A percentile compares a stretch with the other conserved stretches of the same genome.
phyloP scores from a whole-genome alignment of 1,140 invertebrate genomes.

The Listronotus oregonensis region DNA sequence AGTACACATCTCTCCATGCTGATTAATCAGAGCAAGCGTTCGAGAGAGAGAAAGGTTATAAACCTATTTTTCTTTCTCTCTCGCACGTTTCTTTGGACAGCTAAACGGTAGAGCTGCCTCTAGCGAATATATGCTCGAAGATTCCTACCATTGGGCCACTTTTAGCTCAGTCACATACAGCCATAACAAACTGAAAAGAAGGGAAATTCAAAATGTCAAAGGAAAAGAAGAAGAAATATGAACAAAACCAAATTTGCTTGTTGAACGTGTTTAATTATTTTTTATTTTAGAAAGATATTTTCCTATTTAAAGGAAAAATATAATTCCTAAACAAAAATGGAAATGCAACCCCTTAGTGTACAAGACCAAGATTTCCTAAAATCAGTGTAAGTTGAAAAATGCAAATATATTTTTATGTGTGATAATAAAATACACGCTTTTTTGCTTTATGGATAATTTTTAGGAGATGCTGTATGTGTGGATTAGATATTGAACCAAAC shows the following conservation, averaged over 20 bases:
- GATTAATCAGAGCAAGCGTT: no score
- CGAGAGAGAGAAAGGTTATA: no score
- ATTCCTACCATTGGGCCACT: no score
- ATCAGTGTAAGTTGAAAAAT: neutral
- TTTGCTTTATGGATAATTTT: neutral
- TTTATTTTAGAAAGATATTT: neutral
- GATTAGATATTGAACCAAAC: slow-evolving; percentile 86
- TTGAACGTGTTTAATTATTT: neutral
- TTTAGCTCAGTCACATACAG: no score
- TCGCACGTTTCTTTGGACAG: no score
- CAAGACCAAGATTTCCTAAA: neutral
- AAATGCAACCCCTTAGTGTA: neutral
- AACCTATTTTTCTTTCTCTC: no score
- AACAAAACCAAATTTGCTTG: neutral
- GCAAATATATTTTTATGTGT: neutral
- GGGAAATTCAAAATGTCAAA: no score
- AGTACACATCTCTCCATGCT: no score
- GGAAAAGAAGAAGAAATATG: neutral
- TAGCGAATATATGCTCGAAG: no score
- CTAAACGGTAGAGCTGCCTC: no score
- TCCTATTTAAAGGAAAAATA: neutral
- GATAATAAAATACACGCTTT: no score
- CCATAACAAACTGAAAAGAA: no score
- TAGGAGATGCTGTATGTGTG: slow-evolving; percentile 80
- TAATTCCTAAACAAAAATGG: neutral